Evolutionary conservation across 1,140 invertebrate species (phyloP).

Genomic region (Pachyrhynchus sulphureomaculatus): DNA sequence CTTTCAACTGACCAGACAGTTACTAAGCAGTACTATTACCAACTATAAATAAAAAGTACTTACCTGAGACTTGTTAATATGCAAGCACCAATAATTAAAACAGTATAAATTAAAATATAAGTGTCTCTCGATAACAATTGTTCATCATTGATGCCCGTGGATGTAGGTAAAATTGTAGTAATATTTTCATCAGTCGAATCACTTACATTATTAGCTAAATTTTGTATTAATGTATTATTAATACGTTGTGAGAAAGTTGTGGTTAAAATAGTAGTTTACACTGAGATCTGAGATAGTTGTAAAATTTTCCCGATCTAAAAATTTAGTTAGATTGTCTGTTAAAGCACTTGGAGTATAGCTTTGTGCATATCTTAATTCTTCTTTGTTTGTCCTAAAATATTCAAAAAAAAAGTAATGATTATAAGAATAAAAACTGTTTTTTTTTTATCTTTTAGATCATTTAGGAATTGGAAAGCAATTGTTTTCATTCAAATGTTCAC

Average conservation of each 20-base stretch:
- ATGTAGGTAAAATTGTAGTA: background rate
- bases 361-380: slow-evolving; percentile 41
- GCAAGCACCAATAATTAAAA: slow-evolving; percentile 44
- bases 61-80: slow-evolving; percentile 58
- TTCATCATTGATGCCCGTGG: background rate
- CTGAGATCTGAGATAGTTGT: background rate
- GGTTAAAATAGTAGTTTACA: background rate
- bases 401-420: background rate
- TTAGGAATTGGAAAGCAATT: no score
- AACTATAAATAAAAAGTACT: background rate
- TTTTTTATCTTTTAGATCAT: no score
- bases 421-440: slow-evolving; percentile 49
- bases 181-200: background rate
- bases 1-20: no score
- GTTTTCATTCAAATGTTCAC: no score
- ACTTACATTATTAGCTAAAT: no score
- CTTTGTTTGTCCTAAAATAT: slow-evolving; percentile 56
- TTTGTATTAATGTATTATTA: no score
- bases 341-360: background rate
- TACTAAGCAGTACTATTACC: background rate
- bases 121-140: background rate
- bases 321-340: background rate
- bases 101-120: slow-evolving; percentile 44
- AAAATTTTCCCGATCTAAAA: background rate
- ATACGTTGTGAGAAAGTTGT: no score